These are phyloP conservation scores for Aporrectodea caliginosa DNA, from an alignment of 1,140 invertebrate genomes.

Conservation along the genomic window DNA sequence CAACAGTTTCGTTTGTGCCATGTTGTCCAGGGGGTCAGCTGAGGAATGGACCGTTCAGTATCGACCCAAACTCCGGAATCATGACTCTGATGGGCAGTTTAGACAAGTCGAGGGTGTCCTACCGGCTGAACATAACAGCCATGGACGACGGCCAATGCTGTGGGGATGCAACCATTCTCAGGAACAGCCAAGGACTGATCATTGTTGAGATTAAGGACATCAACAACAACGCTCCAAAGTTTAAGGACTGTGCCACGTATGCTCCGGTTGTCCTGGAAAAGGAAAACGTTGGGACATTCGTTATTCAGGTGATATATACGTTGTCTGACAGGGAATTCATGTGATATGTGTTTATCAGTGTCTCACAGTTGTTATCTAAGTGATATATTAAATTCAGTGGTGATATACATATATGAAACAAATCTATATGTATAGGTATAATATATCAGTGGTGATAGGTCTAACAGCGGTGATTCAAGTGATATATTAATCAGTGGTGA, in stretches of 20 bases:
- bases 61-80: constrained; percentile 8
- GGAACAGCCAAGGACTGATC: constrained; percentile 64
- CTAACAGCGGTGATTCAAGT: too few species aligned
- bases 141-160: constrained; percentile 91
- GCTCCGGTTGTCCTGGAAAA: constrained; percentile 26
- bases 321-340: too few species aligned
- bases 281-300: constrained; percentile 24
- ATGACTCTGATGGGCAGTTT: neutral
- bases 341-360: too few species aligned
- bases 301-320: too few species aligned
- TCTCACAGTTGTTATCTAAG: too few species aligned
- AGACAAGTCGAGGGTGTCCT: neutral
- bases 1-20: neutral
- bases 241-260: constrained; percentile 85
- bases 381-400: too few species aligned
- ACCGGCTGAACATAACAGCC: constrained; percentile 77
- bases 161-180: constrained; percentile 67
- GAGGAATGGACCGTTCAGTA: constrained; percentile 1
- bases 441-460: too few species aligned
- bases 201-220: constrained; percentile 92
- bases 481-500: too few species aligned
- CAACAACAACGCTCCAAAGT: constrained; percentile 90
- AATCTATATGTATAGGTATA: too few species aligned
- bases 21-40: neutral
- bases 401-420: too few species aligned